Percentiles rank a stretch among this genome's conserved stretches.
Evolutionary conservation across 2,797 vertebrate species (phyloP).

Genomic region (Pantherophis vulpinus): DNA sequence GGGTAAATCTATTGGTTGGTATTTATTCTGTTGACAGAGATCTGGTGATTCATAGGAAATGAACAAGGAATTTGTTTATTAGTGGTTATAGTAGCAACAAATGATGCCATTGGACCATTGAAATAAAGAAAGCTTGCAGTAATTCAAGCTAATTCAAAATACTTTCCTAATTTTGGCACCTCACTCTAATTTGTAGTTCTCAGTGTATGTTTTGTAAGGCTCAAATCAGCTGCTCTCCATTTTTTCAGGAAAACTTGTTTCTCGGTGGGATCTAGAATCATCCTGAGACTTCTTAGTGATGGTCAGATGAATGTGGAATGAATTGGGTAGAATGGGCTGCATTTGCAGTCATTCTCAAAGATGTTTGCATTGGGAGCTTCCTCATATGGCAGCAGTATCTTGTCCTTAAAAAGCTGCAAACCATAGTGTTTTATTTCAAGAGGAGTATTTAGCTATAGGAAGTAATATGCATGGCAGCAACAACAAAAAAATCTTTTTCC

Average conservation of each 20-base stretch:
- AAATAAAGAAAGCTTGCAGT: background rate
- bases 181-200: background rate
- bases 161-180: background rate
- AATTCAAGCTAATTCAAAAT: background rate
- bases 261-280: background rate
- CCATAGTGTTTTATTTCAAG: background rate
- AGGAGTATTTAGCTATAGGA: background rate
- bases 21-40: background rate
- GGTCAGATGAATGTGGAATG: background rate
- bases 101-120: background rate
- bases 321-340: background rate
- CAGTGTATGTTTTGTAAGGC: background rate
- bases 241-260: background rate
- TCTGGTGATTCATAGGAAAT: background rate
- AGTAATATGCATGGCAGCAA: background rate
- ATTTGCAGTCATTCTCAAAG: background rate
- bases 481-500: background rate
- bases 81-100: background rate
- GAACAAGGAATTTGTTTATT: background rate
- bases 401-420: background rate
- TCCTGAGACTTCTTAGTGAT: background rate
- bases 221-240: background rate
- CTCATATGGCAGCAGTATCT: background rate
- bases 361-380: background rate
- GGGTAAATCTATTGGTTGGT: background rate